phyloP scores from a whole-genome alignment of 2,797 vertebrate species.

The Setipinna tenuifilis region DNA sequence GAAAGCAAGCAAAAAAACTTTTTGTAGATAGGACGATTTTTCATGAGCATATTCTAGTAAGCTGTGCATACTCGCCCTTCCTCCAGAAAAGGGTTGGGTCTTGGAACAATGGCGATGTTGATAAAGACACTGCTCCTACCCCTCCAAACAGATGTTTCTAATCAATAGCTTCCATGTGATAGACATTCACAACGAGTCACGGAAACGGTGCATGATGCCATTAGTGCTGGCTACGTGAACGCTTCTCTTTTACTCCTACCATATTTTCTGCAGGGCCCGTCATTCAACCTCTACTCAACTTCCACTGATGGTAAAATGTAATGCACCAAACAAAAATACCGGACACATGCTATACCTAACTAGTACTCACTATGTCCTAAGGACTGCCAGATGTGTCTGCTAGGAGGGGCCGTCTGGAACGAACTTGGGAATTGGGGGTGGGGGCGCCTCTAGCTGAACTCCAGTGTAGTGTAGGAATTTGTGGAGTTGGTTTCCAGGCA shows the following conservation, averaged over 20 bases:
- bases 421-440: constrained; percentile 30
- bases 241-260: constrained; percentile 13
- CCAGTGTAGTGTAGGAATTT: constrained; percentile 43
- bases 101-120: constrained; percentile 62
- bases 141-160: constrained; percentile 69
- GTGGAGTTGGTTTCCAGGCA: constrained; percentile 37
- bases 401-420: constrained; percentile 52
- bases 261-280: background rate
- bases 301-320: background rate
- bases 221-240: constrained; percentile 43
- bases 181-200: constrained; percentile 54
- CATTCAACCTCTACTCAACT: background rate
- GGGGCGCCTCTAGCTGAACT: constrained; percentile 37
- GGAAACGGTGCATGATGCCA: constrained; percentile 46
- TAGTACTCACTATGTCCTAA: constrained; percentile 32
- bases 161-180: constrained; percentile 75
- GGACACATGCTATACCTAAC: background rate
- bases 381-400: constrained; percentile 74
- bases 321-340: background rate
- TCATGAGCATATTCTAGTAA: background rate
- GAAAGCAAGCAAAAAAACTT: constrained; percentile 25
- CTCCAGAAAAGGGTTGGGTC: constrained; percentile 43
- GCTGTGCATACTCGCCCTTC: background rate
- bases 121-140: constrained; percentile 57
- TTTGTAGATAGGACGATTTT: background rate